phyloP scores from a whole-genome alignment of 2,888 invertebrate species.

The Aelia acuminata region DNA sequence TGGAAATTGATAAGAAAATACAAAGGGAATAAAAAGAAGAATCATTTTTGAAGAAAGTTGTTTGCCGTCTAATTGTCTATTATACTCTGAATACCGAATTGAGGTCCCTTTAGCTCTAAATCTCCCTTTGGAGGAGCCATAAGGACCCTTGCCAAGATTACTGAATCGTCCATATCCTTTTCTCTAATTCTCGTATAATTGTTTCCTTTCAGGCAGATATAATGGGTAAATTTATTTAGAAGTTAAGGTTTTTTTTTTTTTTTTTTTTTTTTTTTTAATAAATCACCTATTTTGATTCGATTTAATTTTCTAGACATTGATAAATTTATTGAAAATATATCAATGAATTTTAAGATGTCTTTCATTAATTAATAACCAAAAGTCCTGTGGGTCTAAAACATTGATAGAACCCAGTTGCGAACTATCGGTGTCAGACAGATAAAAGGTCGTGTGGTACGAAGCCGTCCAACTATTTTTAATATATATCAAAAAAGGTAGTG shows the following conservation, averaged over 20 bases:
- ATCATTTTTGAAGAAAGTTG: constrained; percentile 12
- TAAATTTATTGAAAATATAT: too few relatives aligned
- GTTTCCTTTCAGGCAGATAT: not conserved
- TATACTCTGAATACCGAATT: not conserved
- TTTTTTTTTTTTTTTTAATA: too few relatives aligned
- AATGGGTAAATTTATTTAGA: not conserved
- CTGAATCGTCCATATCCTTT: not conserved
- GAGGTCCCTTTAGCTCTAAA: not conserved
- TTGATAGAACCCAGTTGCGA: too few relatives aligned
- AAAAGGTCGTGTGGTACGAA: too few relatives aligned
- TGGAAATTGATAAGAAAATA: constrained; percentile 1
- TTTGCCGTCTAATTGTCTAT: constrained; percentile 42
- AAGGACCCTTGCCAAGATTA: constrained; percentile 21
- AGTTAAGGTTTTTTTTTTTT: not conserved
- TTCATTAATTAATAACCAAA: too few relatives aligned
- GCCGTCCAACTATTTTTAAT: too few relatives aligned
- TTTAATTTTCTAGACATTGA: too few relatives aligned
- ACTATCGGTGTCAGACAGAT: too few relatives aligned
- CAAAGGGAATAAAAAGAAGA: not conserved
- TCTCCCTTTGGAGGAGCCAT: constrained; percentile 5
- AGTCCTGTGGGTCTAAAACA: too few relatives aligned
- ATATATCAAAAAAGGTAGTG: too few relatives aligned
- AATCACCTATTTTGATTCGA: too few relatives aligned
- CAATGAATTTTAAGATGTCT: too few relatives aligned
- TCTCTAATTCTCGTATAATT: not conserved